Evolutionary conservation across 2,113 vertebrate genomes (phyloP).

Genomic region (Pipa parva): DNA sequence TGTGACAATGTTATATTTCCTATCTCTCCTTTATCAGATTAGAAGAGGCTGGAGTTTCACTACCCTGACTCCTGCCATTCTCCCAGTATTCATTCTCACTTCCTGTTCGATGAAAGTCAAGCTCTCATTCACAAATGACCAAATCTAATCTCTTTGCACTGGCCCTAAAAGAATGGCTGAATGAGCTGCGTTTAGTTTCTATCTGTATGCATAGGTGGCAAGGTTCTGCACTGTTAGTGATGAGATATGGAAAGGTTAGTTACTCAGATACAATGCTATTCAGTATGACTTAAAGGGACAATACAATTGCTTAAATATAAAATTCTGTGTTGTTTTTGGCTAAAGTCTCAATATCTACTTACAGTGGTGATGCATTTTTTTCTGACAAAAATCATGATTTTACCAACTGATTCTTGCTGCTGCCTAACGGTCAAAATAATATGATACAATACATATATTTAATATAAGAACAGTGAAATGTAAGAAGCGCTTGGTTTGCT

Average conservation of each 20-base stretch:
- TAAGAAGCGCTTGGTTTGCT: too few relatives aligned
- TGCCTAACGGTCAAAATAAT: too few relatives aligned
- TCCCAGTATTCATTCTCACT: slow-evolving; percentile 70
- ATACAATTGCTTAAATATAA: too few relatives aligned
- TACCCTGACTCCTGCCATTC: slow-evolving; percentile 62
- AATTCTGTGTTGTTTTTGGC: too few relatives aligned
- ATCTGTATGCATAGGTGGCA: slow-evolving; percentile 58
- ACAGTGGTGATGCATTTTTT: too few relatives aligned
- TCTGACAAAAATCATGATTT: too few relatives aligned
- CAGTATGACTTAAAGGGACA: too few relatives aligned
- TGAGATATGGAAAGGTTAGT: neutral
- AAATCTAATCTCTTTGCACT: slow-evolving; percentile 74
- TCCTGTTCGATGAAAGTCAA: slow-evolving; percentile 84
- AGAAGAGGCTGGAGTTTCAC: slow-evolving; percentile 76
- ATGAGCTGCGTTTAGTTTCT: slow-evolving; percentile 49
- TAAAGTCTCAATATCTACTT: too few relatives aligned
- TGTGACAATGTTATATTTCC: slow-evolving; percentile 37
- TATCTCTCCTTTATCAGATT: slow-evolving; percentile 76
- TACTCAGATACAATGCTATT: neutral
- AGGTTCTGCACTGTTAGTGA: slow-evolving; percentile 43
- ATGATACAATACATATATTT: too few relatives aligned
- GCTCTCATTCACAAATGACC: slow-evolving; percentile 73
- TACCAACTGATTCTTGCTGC: too few relatives aligned
- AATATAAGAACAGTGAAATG: too few relatives aligned
- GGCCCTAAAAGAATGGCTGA: slow-evolving; percentile 60